phyloP scores from a whole-genome alignment of 2,113 vertebrate species.

The Octodon degus region DNA sequence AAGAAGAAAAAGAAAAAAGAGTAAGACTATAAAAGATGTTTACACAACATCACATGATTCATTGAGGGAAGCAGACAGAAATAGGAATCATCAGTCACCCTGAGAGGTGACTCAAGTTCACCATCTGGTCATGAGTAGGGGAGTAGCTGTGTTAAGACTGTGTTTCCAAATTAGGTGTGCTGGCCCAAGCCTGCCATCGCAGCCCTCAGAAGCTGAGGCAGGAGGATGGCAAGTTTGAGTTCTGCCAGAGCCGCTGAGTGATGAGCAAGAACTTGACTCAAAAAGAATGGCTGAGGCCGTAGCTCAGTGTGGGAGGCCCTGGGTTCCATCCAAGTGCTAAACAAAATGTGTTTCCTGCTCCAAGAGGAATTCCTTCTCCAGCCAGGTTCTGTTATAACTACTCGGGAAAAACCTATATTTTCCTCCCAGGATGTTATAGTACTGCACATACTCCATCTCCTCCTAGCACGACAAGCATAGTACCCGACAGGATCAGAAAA shows the following conservation, averaged over 20 bases:
- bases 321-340: neutral
- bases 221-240: neutral
- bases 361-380: neutral
- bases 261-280: neutral
- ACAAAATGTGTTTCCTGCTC: neutral
- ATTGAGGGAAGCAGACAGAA: neutral
- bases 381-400: neutral
- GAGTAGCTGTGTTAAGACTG: neutral
- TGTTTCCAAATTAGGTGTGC: too few species aligned
- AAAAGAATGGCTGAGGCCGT: neutral
- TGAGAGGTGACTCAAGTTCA: neutral
- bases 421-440: fast-evolving
- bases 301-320: neutral
- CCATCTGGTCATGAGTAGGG: neutral
- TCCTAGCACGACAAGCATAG: neutral
- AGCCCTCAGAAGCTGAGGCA: neutral
- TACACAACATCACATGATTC: neutral
- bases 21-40: neutral
- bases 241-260: neutral
- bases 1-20: neutral
- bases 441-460: neutral
- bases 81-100: neutral
- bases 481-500: neutral
- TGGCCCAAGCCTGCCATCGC: neutral
- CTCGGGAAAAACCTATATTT: fast-evolving